Evolutionary conservation across 2,797 vertebrate genomes (phyloP).

Genomic region (Hippocampus kuda): DNA sequence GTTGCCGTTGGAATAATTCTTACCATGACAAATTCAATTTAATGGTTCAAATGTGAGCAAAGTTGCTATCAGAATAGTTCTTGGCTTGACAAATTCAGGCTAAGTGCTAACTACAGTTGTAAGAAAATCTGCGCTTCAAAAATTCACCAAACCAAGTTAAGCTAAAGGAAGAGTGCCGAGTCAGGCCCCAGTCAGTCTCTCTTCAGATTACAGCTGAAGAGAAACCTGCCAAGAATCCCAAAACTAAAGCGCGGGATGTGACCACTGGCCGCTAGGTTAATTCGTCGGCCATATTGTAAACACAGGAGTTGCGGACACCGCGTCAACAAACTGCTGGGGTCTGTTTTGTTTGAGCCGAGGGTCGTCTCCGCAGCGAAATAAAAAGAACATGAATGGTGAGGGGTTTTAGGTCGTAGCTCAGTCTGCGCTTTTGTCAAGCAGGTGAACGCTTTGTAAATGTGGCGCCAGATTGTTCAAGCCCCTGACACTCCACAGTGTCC

Average conservation of each 20-base stretch:
- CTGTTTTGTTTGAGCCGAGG: constrained; percentile 31
- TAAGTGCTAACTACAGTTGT: not conserved
- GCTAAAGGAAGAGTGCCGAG: too few relatives aligned
- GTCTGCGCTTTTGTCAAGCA: constrained; percentile 74
- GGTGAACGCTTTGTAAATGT: constrained; percentile 77
- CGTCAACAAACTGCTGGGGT: constrained; percentile 29
- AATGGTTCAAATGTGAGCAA: too few relatives aligned
- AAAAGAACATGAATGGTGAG: constrained; percentile 55
- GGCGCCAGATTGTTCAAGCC: constrained; percentile 77
- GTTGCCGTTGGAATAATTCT: too few relatives aligned
- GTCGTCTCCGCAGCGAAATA: constrained; percentile 33
- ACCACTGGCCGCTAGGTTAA: not conserved
- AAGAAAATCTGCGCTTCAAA: too few relatives aligned
- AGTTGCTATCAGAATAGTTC: too few relatives aligned
- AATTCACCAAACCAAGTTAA: too few relatives aligned
- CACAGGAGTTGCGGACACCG: constrained; percentile 8
- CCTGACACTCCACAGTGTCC: constrained; percentile 72
- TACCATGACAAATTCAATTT: too few relatives aligned
- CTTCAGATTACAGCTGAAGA: too few relatives aligned
- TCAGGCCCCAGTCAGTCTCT: too few relatives aligned
- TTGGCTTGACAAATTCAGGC: not conserved
- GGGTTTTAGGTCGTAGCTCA: constrained; percentile 73
- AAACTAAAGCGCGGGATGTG: not conserved
- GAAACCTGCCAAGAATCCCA: constrained; percentile 31
- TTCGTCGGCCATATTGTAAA: constrained; percentile 3